Base-by-base conservation (phyloP, 2,113 vertebrate genomes). In the Stercorarius parasiticus region DNA sequence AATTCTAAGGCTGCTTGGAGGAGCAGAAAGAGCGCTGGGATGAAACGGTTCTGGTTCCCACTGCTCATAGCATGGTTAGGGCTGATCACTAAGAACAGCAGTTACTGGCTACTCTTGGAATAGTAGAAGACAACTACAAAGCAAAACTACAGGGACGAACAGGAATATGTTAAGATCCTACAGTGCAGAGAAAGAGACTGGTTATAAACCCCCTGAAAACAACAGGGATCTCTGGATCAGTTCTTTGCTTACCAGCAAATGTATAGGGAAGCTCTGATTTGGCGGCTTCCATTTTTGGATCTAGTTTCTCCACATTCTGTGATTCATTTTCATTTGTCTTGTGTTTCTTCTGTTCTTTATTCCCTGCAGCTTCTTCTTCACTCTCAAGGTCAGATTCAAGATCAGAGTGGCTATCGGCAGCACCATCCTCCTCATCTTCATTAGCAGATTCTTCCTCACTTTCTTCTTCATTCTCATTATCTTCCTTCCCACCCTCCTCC, bases 241-340 rank as follows among this genome's bases (percentile, higher is more conserved):
- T 26, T n/a, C 11, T 40, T 32, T 32, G 23, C 82, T 87, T 95
- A 99, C 99, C 99, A 92, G 97, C 34, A 82, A 99, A 99, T 4
- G 98, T 99, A 90, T 99, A 99, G 0, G 99, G 99, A 40, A 99
- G 98, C 85, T 99, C 99, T 9, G 98, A 85, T 69, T 96, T 90
- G 17, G 98, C 98, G 13, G 97, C 98, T n/a, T 98, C 96, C 40
- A 90, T 97, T 86, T 97, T 71, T 6, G 83, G 93, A 64, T 96
- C 96, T 61, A 74, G 79, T 53, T 97, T 92, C 15, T 98, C 97
- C 85, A 97, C 71, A n/a, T 66, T 88, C 18, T 88, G 70, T 16
- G 7, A 30, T 43, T 62, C 26, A 8, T 34, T 22, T 82, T 86
- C 30, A 4, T 43, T 56, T 18, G 56, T 15, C 19, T 50, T 78